These are phyloP conservation scores for Sylvilagus floridanus DNA, from an alignment of 2,797 vertebrate species.

Conservation along the genomic window DNA sequence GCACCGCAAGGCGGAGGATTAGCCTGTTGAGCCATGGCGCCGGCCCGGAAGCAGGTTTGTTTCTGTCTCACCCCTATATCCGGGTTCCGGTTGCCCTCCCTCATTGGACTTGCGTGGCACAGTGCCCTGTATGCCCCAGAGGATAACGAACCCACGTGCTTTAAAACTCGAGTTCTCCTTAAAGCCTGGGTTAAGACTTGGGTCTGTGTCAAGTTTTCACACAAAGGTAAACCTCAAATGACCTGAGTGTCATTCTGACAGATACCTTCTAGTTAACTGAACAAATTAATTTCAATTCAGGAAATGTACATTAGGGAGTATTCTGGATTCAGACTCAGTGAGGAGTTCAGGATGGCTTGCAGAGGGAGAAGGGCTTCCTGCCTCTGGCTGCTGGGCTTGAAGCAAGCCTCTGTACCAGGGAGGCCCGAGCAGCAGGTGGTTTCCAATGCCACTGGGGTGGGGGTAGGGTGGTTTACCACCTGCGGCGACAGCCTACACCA, in stretches of 20 bases:
- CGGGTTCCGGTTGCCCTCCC: background rate
- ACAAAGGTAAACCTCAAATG: background rate
- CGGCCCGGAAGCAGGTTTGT: background rate
- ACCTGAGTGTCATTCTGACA: background rate
- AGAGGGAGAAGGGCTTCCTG: background rate
- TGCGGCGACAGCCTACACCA: background rate
- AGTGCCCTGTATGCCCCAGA: background rate
- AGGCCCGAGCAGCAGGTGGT: background rate
- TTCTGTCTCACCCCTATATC: background rate
- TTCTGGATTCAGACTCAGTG: background rate
- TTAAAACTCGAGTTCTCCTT: background rate
- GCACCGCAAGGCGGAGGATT: too few species aligned
- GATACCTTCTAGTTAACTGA: background rate
- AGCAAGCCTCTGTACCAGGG: background rate
- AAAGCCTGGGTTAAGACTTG: slow-evolving; percentile 3
- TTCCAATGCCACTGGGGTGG: background rate
- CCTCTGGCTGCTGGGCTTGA: background rate
- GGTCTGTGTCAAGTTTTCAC: slow-evolving; percentile 14
- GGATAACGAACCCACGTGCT: background rate
- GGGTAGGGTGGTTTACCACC: background rate
- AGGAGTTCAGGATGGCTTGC: background rate
- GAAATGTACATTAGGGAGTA: background rate
- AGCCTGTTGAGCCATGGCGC: too few species aligned
- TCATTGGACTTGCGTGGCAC: background rate
- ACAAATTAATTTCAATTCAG: slow-evolving; percentile 16